These are phyloP conservation scores for Myotis davidii DNA, from an alignment of 2,113 vertebrate species.

Conservation along the genomic window DNA sequence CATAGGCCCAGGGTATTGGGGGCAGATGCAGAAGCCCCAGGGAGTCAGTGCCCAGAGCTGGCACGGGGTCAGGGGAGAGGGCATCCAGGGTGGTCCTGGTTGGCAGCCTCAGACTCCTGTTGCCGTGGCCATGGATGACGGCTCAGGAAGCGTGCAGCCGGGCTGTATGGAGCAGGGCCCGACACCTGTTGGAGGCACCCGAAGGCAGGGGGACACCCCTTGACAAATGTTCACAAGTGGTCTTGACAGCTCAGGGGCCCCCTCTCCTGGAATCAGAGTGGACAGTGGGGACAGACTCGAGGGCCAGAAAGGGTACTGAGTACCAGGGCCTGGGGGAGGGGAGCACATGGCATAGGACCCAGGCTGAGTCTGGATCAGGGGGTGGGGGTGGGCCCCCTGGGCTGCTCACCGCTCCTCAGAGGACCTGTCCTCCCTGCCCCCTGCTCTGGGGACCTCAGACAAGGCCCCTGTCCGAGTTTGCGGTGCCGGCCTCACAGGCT, in stretches of 20 bases:
- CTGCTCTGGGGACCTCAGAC: neutral
- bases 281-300: neutral
- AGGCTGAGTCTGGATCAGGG: neutral
- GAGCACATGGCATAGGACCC: neutral
- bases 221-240: neutral
- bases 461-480: neutral
- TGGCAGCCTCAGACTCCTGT: neutral
- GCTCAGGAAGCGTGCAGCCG: neutral
- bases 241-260: neutral
- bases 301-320: too few relatives aligned
- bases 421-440: neutral
- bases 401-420: neutral
- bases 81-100: neutral
- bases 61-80: neutral
- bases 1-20: neutral
- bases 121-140: neutral
- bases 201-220: neutral
- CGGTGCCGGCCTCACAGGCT: neutral
- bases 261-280: neutral
- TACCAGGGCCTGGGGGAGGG: neutral
- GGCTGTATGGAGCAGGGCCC: neutral
- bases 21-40: neutral
- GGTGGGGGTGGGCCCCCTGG: accelerated
- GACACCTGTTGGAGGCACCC: neutral
- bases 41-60: neutral